Conservation (phyloP, 2,113 vertebrate genomes). For the Rhinoptilus africanus region DNA sequence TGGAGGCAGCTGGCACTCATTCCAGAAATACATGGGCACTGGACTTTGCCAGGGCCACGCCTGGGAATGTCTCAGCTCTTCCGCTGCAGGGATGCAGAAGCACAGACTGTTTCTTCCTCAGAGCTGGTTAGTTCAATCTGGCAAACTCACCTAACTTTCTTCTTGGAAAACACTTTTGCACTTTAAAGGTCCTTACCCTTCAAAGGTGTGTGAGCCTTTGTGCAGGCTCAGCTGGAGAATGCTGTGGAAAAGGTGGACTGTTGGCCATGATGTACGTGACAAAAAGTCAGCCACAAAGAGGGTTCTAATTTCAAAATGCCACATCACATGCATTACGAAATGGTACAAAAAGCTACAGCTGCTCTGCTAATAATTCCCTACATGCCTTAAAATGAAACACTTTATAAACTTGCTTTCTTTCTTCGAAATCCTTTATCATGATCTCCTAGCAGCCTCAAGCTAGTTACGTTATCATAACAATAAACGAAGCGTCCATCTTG, state of each 20-base stretch:
- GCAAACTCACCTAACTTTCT: background rate
- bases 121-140: background rate
- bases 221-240: background rate
- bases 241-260: background rate
- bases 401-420: background rate
- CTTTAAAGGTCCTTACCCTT: background rate
- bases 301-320: slow-evolving; percentile 40
- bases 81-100: background rate
- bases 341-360: slow-evolving; percentile 24
- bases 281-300: background rate
- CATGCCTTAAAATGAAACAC: slow-evolving; percentile 10
- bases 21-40: slow-evolving; percentile 47
- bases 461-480: background rate
- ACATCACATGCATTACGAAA: background rate
- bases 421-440: background rate
- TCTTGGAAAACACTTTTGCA: background rate
- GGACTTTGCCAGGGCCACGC: slow-evolving; percentile 41
- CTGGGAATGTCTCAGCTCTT: slow-evolving; percentile 45
- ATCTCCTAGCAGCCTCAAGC: background rate
- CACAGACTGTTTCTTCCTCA: background rate
- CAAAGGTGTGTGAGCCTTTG: background rate
- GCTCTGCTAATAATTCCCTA: slow-evolving; percentile 26
- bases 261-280: background rate
- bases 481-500: background rate
- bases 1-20: slow-evolving; percentile 43